Percentiles rank a stretch among this genome's conserved stretches.
Evolutionary conservation across 2,797 vertebrate species (phyloP).

Genomic region (Lerista edwardsae): DNA sequence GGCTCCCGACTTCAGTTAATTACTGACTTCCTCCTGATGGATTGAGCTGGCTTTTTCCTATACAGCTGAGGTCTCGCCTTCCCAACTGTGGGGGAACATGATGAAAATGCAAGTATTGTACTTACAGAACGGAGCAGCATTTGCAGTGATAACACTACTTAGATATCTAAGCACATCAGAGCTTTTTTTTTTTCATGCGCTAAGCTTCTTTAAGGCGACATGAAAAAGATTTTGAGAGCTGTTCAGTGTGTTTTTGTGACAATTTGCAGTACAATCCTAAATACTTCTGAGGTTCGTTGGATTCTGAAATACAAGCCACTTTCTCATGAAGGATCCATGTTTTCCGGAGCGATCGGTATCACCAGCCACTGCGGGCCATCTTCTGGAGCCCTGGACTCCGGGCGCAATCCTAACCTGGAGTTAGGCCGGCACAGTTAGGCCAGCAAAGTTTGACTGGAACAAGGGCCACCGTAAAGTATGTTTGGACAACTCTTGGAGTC

Average conservation of each 20-base stretch:
- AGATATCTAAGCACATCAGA: not conserved
- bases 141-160: slow-evolving; percentile 20
- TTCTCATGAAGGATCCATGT: too few species aligned
- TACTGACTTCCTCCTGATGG: slow-evolving; percentile 41
- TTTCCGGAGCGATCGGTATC: too few species aligned
- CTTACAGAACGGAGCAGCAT: slow-evolving; percentile 21
- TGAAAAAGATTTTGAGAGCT: not conserved
- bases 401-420: too few species aligned
- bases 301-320: too few species aligned
- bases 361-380: too few species aligned
- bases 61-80: not conserved
- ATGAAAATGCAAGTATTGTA: slow-evolving; percentile 21
- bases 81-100: not conserved
- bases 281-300: too few species aligned
- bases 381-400: too few species aligned
- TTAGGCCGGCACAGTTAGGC: too few species aligned
- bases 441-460: too few species aligned
- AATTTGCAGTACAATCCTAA: slow-evolving; percentile 2
- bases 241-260: not conserved
- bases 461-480: too few species aligned
- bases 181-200: slow-evolving; percentile 38
- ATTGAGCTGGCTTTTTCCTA: slow-evolving; percentile 26
- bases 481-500: too few species aligned
- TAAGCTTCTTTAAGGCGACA: not conserved
- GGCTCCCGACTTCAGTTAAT: slow-evolving; percentile 42